phyloP scores from a whole-genome alignment of 1,140 invertebrate genomes.

The Colletes latitarsis region DNA sequence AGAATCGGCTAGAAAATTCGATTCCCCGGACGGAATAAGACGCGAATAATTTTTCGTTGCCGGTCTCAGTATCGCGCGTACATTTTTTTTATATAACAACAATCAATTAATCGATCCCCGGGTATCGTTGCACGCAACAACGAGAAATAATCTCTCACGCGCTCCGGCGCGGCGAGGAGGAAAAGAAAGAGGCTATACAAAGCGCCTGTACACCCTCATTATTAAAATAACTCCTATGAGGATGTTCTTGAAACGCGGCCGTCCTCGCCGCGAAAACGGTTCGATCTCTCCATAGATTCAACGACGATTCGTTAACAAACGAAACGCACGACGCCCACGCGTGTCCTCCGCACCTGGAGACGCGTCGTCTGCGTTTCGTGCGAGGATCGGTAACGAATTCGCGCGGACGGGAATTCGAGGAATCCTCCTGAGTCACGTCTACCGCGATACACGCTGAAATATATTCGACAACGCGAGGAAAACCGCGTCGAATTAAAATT shows the following conservation, averaged over 20 bases:
- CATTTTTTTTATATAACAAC: slow-evolving; percentile 59
- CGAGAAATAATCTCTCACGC: slow-evolving; percentile 48
- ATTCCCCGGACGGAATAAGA: too few species aligned
- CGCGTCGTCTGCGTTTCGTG: too few species aligned
- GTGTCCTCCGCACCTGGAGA: too few species aligned
- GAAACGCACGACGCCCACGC: too few species aligned
- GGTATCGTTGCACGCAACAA: slow-evolving; percentile 51
- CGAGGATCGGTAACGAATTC: too few species aligned
- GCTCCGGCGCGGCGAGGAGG: slow-evolving; percentile 20
- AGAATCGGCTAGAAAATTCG: too few species aligned
- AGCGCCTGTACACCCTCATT: slow-evolving; percentile 44
- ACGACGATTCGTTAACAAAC: too few species aligned
- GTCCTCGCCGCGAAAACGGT: neutral
- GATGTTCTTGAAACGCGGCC: slow-evolving; percentile 30
- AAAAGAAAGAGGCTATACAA: slow-evolving; percentile 47
- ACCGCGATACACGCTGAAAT: neutral
- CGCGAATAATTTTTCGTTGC: too few species aligned
- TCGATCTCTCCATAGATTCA: neutral
- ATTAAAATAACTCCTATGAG: slow-evolving; percentile 50
- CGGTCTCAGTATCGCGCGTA: too few species aligned
- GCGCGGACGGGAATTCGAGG: too few species aligned
- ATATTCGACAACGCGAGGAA: neutral
- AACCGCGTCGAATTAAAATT: neutral
- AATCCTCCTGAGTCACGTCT: too few species aligned
- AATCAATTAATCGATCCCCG: slow-evolving; percentile 64